Evolutionary conservation across 2,797 vertebrate species (phyloP).

Genomic region (Crossoptilon crossoptilon): DNA sequence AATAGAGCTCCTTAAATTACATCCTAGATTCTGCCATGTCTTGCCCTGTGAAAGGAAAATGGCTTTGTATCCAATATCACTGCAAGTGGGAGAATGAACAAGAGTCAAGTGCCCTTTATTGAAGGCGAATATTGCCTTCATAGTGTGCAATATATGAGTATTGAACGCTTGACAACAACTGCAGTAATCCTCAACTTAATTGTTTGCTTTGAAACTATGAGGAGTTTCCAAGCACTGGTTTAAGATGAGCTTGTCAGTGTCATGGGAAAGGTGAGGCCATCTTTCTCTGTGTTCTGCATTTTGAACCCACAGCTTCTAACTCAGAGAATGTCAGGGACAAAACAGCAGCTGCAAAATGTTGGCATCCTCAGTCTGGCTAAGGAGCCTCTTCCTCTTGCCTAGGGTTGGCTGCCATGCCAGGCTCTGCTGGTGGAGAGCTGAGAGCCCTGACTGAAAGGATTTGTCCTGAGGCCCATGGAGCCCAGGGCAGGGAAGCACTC

Average conservation of each 20-base stretch:
- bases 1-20: constrained; percentile 81
- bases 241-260: neutral
- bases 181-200: constrained; percentile 33
- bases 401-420: neutral
- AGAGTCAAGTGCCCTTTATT: constrained; percentile 75
- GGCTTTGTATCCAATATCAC: constrained; percentile 71
- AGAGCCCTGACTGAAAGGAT: neutral
- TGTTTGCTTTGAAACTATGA: constrained; percentile 32
- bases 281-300: neutral
- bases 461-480: neutral
- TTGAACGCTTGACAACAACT: constrained; percentile 54
- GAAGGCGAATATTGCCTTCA: constrained; percentile 2
- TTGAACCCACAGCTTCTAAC: neutral
- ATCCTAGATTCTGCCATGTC: constrained; percentile 76
- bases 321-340: neutral
- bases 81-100: constrained; percentile 74
- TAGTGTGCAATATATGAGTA: constrained; percentile 6
- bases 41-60: constrained; percentile 75
- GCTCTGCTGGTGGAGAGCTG: neutral
- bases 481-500: neutral
- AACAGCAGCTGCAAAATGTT: neutral
- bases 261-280: neutral
- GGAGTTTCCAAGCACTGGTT: neutral
- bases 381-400: neutral
- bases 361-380: neutral